Evolutionary conservation across 2,797 vertebrate species (phyloP), one percentile per base, ranked within the genome.

Genomic region (Rhinella marina): DNA sequence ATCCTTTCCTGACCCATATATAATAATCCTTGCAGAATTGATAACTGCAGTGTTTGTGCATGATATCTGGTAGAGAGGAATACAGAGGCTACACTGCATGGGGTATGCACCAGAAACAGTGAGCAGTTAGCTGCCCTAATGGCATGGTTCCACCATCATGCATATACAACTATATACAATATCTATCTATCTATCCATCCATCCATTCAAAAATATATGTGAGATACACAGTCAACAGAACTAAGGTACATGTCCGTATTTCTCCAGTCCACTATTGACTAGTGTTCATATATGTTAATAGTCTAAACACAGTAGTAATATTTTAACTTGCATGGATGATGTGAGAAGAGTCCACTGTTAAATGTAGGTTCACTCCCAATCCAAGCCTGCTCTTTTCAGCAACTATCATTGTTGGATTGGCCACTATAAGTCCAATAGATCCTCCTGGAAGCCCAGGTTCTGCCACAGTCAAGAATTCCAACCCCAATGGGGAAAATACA

Each of bases 1-100:
- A 77, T 82, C 80, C 80, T 50, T 82, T 52, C 32, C 41, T 64
- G 27, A 64, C 77, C 83, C 29, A 77, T 85, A 64, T 52, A 64
- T 85, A 77, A 54, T 77, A 77, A 84, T 50, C 50, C 50, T 54
- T 64, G 81, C 81, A 54, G 81, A 25, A 83, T 70, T 68, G 81
- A 83, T 68, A 83, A 68, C 48, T 70, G 19, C 54, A 70, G 64
- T 68, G 19, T 84, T 12, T 77, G 41, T 76, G 41, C 72, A 23
- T 50, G 19, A 50, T 48, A 27, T 48, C 48, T 48, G 29, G 32
- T 23, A 50, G 19, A 54, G n/a, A 25, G 1, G 50, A 16, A 16
- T 5, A 77, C 48, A 25, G 41, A 54, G 25, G 50, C 75, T 54
- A 2, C 3, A 76, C 21, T 76, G 23, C 11, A 76, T 76, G 41